These are phyloP conservation scores for Pangasius djambal DNA, from an alignment of 2,797 vertebrate genomes.

Conservation along the genomic window DNA sequence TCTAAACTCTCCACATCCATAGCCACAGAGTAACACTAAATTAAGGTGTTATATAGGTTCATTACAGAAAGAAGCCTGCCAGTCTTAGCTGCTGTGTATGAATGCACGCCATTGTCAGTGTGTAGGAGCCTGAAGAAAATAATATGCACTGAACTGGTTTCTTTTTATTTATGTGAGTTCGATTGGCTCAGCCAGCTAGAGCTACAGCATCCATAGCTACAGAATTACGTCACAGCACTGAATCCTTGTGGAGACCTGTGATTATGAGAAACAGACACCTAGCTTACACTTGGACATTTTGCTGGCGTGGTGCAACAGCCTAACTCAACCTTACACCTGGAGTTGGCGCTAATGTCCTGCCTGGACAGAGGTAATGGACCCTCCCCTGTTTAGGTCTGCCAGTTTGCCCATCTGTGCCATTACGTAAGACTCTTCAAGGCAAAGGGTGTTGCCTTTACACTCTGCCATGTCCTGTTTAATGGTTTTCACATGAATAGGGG, in stretches of 20 bases:
- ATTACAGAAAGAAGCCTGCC: background rate
- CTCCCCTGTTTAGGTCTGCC: background rate
- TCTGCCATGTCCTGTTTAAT: constrained; percentile 16
- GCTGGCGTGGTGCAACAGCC: background rate
- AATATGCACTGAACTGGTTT: background rate
- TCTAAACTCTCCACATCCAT: background rate
- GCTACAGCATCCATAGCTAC: background rate
- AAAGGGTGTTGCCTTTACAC: constrained; percentile 15
- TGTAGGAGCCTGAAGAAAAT: background rate
- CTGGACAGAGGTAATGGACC: background rate
- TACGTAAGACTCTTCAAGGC: constrained; percentile 30
- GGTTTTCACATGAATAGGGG: background rate
- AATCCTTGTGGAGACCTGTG: background rate
- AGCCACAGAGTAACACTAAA: background rate
- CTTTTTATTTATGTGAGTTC: background rate
- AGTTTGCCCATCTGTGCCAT: constrained; percentile 28
- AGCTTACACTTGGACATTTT: background rate
- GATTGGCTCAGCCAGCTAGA: background rate
- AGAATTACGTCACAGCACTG: background rate
- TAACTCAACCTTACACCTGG: background rate
- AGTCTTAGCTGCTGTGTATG: background rate
- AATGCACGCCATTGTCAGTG: background rate
- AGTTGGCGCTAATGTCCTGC: background rate
- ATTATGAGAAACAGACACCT: constrained; percentile 38
- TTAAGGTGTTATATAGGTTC: background rate